Conservation (phyloP, 2,888 invertebrate species). For the Eupithecia abbreviata region DNA sequence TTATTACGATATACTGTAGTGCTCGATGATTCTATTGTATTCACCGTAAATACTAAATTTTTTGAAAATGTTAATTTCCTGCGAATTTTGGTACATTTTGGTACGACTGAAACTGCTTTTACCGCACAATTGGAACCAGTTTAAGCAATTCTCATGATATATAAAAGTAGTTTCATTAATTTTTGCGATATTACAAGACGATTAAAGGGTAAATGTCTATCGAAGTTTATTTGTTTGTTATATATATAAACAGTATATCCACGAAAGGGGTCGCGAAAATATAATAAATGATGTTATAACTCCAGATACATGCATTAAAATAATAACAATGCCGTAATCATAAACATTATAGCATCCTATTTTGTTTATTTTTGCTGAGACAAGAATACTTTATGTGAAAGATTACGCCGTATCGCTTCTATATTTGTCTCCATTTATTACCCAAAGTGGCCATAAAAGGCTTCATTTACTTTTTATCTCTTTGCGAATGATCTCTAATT, state of each 20-base stretch:
- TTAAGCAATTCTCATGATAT: not conserved
- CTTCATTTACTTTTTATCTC: conserved; percentile 45
- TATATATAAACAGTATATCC: not conserved
- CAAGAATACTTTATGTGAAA: conserved; percentile 34
- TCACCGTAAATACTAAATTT: conserved; percentile 1
- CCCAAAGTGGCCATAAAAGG: conserved; percentile 43
- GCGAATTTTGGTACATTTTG: not conserved
- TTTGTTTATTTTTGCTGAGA: conserved; percentile 31
- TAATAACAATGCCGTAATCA: conserved; percentile 22
- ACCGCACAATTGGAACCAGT: not conserved
- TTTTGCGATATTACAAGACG: not conserved
- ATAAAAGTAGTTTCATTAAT: not conserved
- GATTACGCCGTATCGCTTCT: conserved; percentile 37
- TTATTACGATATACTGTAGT: conserved; percentile 59
- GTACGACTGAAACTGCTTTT: not conserved
- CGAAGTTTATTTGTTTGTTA: not conserved
- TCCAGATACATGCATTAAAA: conserved; percentile 13
- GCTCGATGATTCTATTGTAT: conserved; percentile 21
- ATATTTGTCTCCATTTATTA: conserved; percentile 38
- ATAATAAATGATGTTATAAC: conserved; percentile 4
- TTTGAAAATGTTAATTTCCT: not conserved
- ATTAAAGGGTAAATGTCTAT: not conserved
- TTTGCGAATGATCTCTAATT: conserved; percentile 44
- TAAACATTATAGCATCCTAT: conserved; percentile 23
- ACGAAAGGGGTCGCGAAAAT: not conserved